Evolutionary conservation across 2,113 vertebrate species (phyloP).

Genomic region (Rynchops niger): DNA sequence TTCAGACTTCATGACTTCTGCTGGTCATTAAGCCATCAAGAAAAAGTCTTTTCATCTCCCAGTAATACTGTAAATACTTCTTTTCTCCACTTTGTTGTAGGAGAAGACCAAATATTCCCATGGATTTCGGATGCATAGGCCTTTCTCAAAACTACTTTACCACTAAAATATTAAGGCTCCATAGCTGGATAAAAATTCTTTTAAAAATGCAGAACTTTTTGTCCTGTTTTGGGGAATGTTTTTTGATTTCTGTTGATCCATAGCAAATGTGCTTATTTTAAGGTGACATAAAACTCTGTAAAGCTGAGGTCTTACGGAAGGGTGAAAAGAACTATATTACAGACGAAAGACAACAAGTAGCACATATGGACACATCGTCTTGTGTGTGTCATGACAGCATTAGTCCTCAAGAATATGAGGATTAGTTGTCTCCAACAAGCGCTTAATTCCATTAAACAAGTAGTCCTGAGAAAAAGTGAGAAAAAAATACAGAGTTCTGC

Average conservation of each 20-base stretch:
- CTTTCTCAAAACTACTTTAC: constrained; percentile 51
- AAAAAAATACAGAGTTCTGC: neutral
- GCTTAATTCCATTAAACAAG: neutral
- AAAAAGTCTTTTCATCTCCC: constrained; percentile 51
- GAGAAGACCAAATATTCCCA: neutral
- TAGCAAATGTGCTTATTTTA: neutral
- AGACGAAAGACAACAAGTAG: neutral
- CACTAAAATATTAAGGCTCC: neutral
- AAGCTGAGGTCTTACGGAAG: neutral
- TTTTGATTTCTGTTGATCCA: neutral
- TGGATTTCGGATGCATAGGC: constrained; percentile 6
- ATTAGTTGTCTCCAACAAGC: neutral
- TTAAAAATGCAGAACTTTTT: neutral
- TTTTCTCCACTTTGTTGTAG: constrained; percentile 14
- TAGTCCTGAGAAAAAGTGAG: neutral
- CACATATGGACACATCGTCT: neutral
- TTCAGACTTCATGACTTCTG: constrained; percentile 48
- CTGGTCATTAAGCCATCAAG: constrained; percentile 57
- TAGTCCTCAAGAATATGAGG: neutral
- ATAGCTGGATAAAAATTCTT: neutral
- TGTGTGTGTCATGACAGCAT: neutral
- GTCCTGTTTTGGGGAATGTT: neutral
- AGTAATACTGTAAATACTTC: constrained; percentile 41
- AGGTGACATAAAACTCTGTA: neutral
- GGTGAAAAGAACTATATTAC: neutral